Evolutionary conservation across 2,113 vertebrate genomes (phyloP).

Genomic region (Taurulus bubalis): DNA sequence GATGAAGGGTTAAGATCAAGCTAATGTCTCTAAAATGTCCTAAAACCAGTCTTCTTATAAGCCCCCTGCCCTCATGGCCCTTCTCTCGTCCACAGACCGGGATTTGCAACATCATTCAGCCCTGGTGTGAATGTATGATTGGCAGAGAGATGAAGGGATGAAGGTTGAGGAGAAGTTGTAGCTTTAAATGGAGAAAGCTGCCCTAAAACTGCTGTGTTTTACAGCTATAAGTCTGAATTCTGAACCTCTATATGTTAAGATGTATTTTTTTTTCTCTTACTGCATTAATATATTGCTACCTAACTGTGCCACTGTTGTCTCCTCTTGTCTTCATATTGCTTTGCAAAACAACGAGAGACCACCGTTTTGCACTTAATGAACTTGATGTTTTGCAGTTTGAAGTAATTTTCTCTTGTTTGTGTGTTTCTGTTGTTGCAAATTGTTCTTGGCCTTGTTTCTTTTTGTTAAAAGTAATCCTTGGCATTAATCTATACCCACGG

Average conservation of each 20-base stretch:
- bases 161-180: slow-evolving; percentile 3
- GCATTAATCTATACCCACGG: slow-evolving; percentile 1
- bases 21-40: not conserved
- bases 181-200: slow-evolving; percentile 8
- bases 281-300: not conserved
- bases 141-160: slow-evolving; percentile 2
- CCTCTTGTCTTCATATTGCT: not conserved
- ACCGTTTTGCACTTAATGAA: slow-evolving; percentile 2
- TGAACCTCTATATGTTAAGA: not conserved
- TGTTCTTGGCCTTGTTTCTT: not conserved
- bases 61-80: not conserved
- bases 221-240: not conserved
- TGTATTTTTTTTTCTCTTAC: not conserved
- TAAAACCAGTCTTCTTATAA: slow-evolving; percentile 1
- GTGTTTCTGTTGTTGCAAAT: slow-evolving; percentile 2
- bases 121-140: slow-evolving; percentile 35
- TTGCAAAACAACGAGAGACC: not conserved
- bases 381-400: not conserved
- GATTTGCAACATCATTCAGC: slow-evolving; percentile 30
- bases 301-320: not conserved
- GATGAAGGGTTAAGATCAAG: slow-evolving; percentile 1
- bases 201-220: not conserved
- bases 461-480: slow-evolving; percentile 23
- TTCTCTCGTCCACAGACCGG: slow-evolving; percentile 1
- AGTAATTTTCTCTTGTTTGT: not conserved